Evolutionary conservation across 2,888 invertebrate genomes (phyloP), one percentile per base, ranked within the genome.

Genomic region (Biston betularia): DNA sequence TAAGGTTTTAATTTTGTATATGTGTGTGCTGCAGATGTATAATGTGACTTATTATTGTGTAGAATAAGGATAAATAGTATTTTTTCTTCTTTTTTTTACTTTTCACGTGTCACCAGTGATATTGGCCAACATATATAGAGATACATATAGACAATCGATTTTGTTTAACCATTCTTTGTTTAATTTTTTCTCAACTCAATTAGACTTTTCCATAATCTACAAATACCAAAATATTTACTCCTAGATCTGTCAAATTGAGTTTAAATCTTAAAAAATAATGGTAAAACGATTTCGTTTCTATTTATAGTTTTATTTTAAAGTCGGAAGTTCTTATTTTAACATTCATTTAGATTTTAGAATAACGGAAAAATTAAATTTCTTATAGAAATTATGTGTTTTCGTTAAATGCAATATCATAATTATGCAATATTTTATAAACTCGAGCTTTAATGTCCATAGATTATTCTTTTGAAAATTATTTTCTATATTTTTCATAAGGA

Each of bases 11-110:
- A 83, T 83, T 88, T 88, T 92, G 90, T 92, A 90, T 86, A 92
- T 92, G 90, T 91, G 92, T 89, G 92, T 89, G 89, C 83, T 62
- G 67, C 50, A 82, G 85, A 81, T 46, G 57, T 57, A 58, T 58
- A 87, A 89, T 90, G 90, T 92, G 89, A 86, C 81, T 78, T 82
- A 83, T 81, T 81, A 85, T 81, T 85, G 82, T 83, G 76, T 86
- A 84, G 83, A 75, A 77, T 83, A 81, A 80, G 68, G 65, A 38
- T 38, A 38, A 48, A 76, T 78, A 75, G 73, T 65, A 76, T 75
- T 75, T 71, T 57, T 72, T 46, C 63, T 52, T 57, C 46, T 58
- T 60, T 62, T 45, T 6, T 15, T 45, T 46, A 48, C 15, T 66
- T 66, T 65, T 64, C n/a, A 60, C 65, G 35, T 24, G 24, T 52